Evolutionary conservation across 92 coral and sea anemone species (phyloP).

Genomic region (Palythoa heliodiscus): DNA sequence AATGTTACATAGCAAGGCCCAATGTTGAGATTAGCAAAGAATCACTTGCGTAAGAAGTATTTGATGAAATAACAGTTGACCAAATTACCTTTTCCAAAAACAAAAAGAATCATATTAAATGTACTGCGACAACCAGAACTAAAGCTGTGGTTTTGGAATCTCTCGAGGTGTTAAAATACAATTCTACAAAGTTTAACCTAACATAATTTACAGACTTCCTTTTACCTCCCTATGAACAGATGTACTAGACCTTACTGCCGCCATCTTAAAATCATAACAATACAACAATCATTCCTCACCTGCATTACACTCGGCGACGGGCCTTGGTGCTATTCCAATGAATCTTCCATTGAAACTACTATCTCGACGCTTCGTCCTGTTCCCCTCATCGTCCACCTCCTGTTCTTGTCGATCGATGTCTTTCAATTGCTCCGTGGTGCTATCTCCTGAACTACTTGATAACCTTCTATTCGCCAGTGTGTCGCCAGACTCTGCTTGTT

Average conservation of each 20-base stretch:
- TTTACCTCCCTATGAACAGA: not conserved
- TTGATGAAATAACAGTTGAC: not conserved
- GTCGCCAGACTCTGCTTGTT: not conserved
- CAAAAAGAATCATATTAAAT: too few species aligned
- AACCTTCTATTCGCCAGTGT: not conserved
- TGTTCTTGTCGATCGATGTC: not conserved
- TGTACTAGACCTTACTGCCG: not conserved
- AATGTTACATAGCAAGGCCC: not conserved
- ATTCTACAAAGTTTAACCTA: too few species aligned
- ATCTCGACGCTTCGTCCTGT: slow-evolving; percentile 34
- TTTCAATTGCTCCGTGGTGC: not conserved
- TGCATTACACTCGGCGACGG: slow-evolving; percentile 25
- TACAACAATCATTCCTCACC: slow-evolving; percentile 34
- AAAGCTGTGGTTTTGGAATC: too few species aligned
- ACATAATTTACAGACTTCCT: too few species aligned
- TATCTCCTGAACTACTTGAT: slow-evolving; percentile 28
- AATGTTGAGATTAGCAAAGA: too few species aligned
- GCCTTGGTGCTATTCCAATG: slow-evolving; percentile 67
- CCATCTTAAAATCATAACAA: not conserved
- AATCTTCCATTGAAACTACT: slow-evolving; percentile 48
- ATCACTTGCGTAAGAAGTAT: too few species aligned
- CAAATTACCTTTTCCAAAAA: too few species aligned
- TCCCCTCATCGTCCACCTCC: not conserved
- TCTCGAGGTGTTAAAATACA: too few species aligned
- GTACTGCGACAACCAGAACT: too few species aligned